phyloP scores from a whole-genome alignment of 2,797 vertebrate species.

The Eurystomus glaucurus region DNA sequence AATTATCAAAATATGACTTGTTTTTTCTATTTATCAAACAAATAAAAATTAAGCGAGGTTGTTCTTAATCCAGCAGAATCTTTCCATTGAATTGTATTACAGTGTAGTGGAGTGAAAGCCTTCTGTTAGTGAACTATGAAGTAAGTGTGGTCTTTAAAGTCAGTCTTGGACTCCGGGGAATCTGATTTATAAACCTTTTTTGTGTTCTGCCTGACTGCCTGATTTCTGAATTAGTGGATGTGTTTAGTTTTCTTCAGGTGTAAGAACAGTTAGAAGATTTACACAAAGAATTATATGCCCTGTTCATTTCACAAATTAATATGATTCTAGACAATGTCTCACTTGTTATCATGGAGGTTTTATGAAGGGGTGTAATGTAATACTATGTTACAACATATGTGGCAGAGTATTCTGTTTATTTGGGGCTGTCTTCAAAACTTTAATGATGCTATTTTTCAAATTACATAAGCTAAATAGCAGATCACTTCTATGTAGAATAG shows the following conservation, averaged over 20 bases:
- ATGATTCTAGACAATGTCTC: not conserved
- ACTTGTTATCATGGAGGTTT: not conserved
- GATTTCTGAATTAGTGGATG: not conserved
- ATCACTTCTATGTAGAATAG: not conserved
- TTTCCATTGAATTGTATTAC: not conserved
- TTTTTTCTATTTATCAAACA: not conserved
- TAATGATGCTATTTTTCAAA: not conserved
- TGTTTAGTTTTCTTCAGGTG: not conserved
- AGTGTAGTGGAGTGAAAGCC: not conserved
- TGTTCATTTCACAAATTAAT: not conserved
- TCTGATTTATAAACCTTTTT: not conserved
- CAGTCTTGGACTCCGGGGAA: not conserved
- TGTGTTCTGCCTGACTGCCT: not conserved
- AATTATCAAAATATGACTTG: not conserved
- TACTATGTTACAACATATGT: accelerated
- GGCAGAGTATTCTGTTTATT: not conserved
- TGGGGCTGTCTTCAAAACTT: not conserved
- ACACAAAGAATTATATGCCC: not conserved
- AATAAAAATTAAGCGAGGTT: not conserved
- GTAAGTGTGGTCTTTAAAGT: not conserved
- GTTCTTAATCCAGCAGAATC: not conserved
- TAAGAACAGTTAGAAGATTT: not conserved
- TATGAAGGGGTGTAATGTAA: not conserved
- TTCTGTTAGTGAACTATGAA: not conserved
- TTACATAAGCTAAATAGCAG: not conserved